Evolutionary conservation across 2,113 vertebrate species (phyloP).

Genomic region (Lampris incognitus): DNA sequence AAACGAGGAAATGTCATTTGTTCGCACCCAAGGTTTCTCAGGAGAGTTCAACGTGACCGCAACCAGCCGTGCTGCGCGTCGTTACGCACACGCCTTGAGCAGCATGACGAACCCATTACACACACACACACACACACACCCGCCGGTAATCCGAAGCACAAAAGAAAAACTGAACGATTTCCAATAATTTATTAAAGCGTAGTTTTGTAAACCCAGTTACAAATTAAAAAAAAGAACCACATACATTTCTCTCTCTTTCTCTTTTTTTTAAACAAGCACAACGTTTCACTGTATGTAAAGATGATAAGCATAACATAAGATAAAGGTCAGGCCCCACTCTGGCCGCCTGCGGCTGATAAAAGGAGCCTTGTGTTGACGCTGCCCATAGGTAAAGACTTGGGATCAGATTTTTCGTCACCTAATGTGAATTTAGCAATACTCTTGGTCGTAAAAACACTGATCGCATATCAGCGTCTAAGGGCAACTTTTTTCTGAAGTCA

Average conservation of each 20-base stretch:
- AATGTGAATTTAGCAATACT: background rate
- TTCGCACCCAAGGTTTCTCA: no score
- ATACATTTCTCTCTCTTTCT: constrained; percentile 76
- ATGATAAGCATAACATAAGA: constrained; percentile 73
- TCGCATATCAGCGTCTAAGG: constrained; percentile 43
- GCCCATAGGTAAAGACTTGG: constrained; percentile 51
- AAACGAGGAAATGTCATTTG: constrained; percentile 1
- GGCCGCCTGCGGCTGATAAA: constrained; percentile 91
- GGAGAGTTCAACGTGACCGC: no score
- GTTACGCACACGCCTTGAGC: no score
- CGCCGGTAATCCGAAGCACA: background rate
- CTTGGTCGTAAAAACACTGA: constrained; percentile 7
- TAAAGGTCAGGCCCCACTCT: constrained; percentile 81
- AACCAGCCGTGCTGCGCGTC: no score
- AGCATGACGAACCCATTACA: no score
- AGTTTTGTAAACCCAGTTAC: constrained; percentile 92
- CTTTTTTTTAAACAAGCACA: constrained; percentile 81
- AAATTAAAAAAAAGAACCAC: constrained; percentile 83
- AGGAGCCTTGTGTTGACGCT: constrained; percentile 76
- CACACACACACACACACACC: background rate
- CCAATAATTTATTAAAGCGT: constrained; percentile 91
- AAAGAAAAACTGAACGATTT: constrained; percentile 59
- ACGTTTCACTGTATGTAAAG: constrained; percentile 72
- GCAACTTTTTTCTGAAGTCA: constrained; percentile 58
- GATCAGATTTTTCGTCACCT: constrained; percentile 36